Percentiles rank a stretch among this genome's conserved stretches.
Evolutionary conservation across 2,888 invertebrate genomes (phyloP).

Genomic region (Nudaria mundana): DNA sequence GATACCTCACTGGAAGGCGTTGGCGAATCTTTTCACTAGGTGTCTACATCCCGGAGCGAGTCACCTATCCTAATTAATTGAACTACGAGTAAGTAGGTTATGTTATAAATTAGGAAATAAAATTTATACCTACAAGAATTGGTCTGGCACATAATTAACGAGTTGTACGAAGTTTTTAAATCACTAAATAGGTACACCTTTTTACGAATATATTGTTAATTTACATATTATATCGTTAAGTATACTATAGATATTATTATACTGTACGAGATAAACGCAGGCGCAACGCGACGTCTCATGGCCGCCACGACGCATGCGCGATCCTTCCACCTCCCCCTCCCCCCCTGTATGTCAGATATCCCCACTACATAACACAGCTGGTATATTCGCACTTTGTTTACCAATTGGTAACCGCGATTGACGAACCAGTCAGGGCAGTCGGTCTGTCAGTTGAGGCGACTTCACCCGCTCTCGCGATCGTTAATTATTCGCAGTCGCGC

Average conservation of each 20-base stretch:
- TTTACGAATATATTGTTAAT: too few species aligned
- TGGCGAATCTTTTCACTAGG: too few species aligned
- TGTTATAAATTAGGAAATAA: too few species aligned
- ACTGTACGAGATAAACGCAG: constrained; percentile 84
- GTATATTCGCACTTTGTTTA: constrained; percentile 71
- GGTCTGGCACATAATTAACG: too few species aligned
- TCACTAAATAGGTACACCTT: too few species aligned
- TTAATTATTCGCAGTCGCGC: constrained; percentile 65
- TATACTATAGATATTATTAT: background rate
- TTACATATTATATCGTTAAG: too few species aligned
- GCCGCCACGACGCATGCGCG: constrained; percentile 89
- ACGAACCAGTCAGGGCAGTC: constrained; percentile 68
- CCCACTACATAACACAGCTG: constrained; percentile 52
- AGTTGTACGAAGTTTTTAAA: too few species aligned
- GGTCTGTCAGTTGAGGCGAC: constrained; percentile 84
- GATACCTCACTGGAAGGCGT: too few species aligned
- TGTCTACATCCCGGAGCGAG: too few species aligned
- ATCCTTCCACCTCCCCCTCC: constrained; percentile 95
- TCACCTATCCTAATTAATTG: too few species aligned
- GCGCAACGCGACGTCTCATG: constrained; percentile 84
- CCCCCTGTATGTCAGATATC: constrained; percentile 84
- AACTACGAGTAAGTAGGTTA: too few species aligned
- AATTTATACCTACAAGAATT: too few species aligned
- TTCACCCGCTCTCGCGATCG: constrained; percentile 87
- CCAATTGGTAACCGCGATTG: constrained; percentile 73